phyloP scores from a whole-genome alignment of 2,797 vertebrate genomes.

The Silurus aristotelis region DNA sequence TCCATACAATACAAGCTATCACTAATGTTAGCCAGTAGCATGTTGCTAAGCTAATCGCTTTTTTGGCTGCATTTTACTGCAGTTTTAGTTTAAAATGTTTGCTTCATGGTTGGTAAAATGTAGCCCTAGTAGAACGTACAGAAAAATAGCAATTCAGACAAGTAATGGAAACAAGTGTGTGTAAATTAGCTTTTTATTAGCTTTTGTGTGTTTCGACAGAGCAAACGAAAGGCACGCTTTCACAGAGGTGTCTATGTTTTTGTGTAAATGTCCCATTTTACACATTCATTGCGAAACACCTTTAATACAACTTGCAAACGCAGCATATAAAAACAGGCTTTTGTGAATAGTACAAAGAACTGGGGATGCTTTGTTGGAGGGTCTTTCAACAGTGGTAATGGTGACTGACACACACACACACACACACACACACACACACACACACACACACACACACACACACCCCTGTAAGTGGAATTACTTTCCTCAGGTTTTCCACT shows the following conservation, averaged over 20 bases:
- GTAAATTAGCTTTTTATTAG: background rate
- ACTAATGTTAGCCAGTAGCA: background rate
- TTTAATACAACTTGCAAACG: background rate
- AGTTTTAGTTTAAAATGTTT: background rate
- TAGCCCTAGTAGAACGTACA: background rate
- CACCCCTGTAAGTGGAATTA: background rate
- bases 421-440: too few species aligned
- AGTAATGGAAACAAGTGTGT: background rate
- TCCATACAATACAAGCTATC: background rate
- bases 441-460: background rate
- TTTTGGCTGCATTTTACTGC: background rate
- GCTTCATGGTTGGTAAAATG: background rate
- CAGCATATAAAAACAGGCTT: background rate
- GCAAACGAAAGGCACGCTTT: background rate
- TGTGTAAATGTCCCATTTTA: background rate
- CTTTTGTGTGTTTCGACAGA: background rate
- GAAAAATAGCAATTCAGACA: background rate
- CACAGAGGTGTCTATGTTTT: background rate
- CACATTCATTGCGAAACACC: background rate
- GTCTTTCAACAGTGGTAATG: background rate
- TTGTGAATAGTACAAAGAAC: background rate
- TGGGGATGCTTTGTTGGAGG: background rate
- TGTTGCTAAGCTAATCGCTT: background rate
- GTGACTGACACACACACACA: background rate
- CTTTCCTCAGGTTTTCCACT: background rate